These are phyloP conservation scores for Phyllostomus discolor DNA, from an alignment of 2,113 vertebrate genomes.

Conservation along the genomic window DNA sequence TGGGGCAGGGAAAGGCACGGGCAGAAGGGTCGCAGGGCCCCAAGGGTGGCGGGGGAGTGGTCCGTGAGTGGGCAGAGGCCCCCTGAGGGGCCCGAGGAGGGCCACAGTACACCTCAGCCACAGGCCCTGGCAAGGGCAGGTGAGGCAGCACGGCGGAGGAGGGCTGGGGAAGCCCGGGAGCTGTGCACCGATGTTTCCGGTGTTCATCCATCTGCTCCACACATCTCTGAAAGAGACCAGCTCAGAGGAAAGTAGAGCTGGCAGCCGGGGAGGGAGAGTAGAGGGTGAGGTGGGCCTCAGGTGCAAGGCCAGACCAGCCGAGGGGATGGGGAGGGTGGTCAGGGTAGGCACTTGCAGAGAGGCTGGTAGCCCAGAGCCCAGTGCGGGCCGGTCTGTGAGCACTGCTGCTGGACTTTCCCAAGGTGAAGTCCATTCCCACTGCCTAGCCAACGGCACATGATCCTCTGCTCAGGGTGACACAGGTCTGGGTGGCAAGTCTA, in stretches of 20 bases:
- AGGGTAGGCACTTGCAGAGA: not conserved
- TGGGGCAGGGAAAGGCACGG: not conserved
- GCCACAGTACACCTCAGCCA: not conserved
- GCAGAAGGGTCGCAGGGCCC: not conserved
- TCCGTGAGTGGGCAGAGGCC: not conserved
- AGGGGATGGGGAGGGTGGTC: not conserved
- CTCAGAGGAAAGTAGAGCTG: not conserved
- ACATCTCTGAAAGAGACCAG: constrained; percentile 10
- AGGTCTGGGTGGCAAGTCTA: not conserved
- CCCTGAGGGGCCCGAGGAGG: not conserved
- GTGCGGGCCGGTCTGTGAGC: not conserved
- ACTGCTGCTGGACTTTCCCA: not conserved
- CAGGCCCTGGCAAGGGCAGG: not conserved
- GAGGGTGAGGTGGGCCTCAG: not conserved
- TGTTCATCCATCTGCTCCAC: constrained; percentile 35
- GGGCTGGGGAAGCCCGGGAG: not conserved
- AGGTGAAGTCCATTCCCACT: not conserved
- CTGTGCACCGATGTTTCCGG: not conserved
- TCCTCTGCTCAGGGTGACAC: not conserved
- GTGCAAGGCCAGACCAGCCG: not conserved
- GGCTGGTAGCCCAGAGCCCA: not conserved
- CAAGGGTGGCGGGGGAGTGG: not conserved
- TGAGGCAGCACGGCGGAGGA: not conserved
- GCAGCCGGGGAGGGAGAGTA: not conserved
- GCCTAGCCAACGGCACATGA: rapidly evolving